Conservation (phyloP, 1,140 invertebrate genomes). For the Zaprionus inermis region DNA sequence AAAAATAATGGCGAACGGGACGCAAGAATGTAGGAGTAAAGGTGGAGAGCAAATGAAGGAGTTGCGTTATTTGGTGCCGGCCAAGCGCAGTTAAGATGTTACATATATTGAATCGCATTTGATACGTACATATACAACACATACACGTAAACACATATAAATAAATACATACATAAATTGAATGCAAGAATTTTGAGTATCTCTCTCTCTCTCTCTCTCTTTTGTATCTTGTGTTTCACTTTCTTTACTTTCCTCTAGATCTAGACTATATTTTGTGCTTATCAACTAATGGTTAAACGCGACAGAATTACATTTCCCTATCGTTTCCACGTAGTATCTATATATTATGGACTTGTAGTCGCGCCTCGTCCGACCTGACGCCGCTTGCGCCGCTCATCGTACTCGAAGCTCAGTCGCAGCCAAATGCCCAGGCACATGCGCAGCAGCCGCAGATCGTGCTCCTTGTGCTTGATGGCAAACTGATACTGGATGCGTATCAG, state of each 20-base stretch:
- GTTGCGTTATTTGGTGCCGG: slow-evolving; percentile 26
- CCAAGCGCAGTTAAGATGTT: slow-evolving; percentile 42
- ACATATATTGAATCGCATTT: slow-evolving; percentile 38
- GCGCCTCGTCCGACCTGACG: neutral
- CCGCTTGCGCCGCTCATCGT: slow-evolving; percentile 59
- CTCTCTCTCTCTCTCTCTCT: slow-evolving; percentile 13
- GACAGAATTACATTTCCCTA: neutral
- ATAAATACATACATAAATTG: slow-evolving; percentile 66
- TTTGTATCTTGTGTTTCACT: slow-evolving; percentile 9
- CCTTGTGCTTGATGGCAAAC: slow-evolving; percentile 84
- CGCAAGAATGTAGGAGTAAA: neutral
- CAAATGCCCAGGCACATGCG: slow-evolving; percentile 94
- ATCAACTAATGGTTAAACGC: neutral
- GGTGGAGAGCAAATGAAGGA: neutral
- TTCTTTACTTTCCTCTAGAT: no score
- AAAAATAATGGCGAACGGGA: neutral
- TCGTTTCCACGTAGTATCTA: no score
- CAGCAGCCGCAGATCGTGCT: slow-evolving; percentile 87
- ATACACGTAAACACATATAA: slow-evolving; percentile 52
- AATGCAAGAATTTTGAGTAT: slow-evolving; percentile 41
- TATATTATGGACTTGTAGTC: neutral
- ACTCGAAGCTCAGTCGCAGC: slow-evolving; percentile 90
- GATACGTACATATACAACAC: slow-evolving; percentile 60
- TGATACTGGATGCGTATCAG: slow-evolving; percentile 88
- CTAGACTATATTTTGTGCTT: neutral